Evolutionary conservation across 2,797 vertebrate species (phyloP).

Genomic region (Xiphophorus birchmanni): DNA sequence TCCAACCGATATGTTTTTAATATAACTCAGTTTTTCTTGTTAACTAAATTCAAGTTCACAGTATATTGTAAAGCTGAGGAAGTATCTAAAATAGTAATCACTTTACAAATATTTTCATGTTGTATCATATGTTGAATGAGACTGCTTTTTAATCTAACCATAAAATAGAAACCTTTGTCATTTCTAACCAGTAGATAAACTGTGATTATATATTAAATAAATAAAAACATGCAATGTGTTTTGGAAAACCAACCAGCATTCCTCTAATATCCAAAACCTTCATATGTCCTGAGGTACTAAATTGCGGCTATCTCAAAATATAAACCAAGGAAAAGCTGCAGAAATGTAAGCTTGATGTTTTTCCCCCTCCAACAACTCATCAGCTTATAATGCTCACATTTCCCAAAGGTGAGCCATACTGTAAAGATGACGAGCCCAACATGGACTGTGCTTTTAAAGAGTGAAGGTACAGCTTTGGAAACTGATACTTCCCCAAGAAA

Average conservation of each 20-base stretch:
- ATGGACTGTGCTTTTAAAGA: slow-evolving; percentile 58
- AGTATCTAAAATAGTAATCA: neutral
- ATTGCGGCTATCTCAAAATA: neutral
- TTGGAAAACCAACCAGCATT: neutral
- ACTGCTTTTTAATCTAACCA: neutral
- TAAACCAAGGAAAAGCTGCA: neutral
- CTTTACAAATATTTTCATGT: neutral
- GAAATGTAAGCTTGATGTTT: slow-evolving; percentile 67
- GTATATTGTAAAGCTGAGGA: neutral
- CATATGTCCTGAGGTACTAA: neutral
- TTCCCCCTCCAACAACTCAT: slow-evolving; percentile 56
- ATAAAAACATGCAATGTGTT: neutral
- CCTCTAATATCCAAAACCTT: neutral
- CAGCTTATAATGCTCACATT: slow-evolving; percentile 87
- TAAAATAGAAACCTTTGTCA: neutral
- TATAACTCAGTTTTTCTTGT: too few relatives aligned
- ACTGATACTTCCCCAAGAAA: slow-evolving; percentile 59
- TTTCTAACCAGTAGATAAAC: neutral
- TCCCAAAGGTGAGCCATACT: slow-evolving; percentile 69
- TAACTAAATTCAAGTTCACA: too few relatives aligned
- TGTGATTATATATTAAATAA: neutral
- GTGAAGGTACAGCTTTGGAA: slow-evolving; percentile 59
- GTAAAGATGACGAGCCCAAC: slow-evolving; percentile 55
- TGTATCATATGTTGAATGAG: too few relatives aligned
- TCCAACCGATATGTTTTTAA: too few relatives aligned